Percentiles rank a stretch among this genome's conserved stretches.
phyloP scores from a whole-genome alignment of 2,113 vertebrate genomes.

The Bucco capensis region DNA sequence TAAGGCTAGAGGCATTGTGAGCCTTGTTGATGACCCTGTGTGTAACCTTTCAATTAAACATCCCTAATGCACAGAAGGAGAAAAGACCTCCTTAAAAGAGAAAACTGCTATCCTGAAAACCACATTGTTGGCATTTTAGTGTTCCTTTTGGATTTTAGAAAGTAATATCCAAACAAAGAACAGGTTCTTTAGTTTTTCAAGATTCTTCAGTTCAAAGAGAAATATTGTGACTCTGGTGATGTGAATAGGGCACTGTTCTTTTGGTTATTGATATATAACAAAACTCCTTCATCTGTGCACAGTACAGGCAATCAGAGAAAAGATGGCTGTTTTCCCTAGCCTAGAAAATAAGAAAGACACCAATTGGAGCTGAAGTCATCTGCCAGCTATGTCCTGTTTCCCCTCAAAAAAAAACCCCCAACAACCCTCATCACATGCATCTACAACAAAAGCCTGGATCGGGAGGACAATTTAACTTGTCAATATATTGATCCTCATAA shows the following conservation, averaged over 20 bases:
- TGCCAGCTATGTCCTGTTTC: not conserved
- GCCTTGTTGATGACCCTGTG: slow-evolving; percentile 77
- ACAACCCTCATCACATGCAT: not conserved
- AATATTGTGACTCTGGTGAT: too few relatives aligned
- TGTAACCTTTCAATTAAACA: slow-evolving; percentile 77
- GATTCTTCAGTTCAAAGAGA: not conserved
- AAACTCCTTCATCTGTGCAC: not conserved
- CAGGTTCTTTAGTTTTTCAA: not conserved
- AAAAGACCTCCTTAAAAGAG: not conserved
- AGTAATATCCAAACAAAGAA: not conserved
- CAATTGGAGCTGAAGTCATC: not conserved
- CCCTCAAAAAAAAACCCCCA: not conserved
- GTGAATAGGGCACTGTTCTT: not conserved
- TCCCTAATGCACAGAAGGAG: slow-evolving; percentile 30
- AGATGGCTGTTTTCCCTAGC: not conserved
- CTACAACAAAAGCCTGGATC: not conserved
- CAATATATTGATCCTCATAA: not conserved
- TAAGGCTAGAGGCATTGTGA: slow-evolving; percentile 77
- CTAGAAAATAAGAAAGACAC: not conserved
- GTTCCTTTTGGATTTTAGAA: not conserved
- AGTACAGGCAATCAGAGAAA: not conserved
- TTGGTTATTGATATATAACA: not conserved
- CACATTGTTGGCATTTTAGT: not conserved
- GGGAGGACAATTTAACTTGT: not conserved
- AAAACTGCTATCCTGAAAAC: not conserved